Percentiles rank a stretch among this genome's conserved stretches.
phyloP scores from a whole-genome alignment of 2,797 vertebrate species.

The Antrozous pallidus region DNA sequence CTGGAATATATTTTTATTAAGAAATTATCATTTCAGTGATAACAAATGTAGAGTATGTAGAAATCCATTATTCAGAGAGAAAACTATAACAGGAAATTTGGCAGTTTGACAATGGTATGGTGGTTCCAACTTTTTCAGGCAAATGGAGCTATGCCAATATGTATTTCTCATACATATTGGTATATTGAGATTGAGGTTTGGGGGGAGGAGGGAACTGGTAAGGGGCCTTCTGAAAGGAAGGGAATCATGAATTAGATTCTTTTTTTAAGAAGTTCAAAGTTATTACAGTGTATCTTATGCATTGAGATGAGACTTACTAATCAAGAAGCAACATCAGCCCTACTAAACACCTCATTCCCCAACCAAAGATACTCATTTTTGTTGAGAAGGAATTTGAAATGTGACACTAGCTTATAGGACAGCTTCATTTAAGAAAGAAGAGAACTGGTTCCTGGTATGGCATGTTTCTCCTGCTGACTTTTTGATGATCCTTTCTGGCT shows the following conservation, averaged over 20 bases:
- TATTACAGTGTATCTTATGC: not conserved
- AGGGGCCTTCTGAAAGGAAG: not conserved
- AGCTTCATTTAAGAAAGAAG: not conserved
- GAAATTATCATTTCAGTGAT: not conserved
- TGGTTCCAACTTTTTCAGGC: not conserved
- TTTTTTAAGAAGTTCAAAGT: slow-evolving; percentile 19
- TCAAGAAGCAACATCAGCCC: not conserved
- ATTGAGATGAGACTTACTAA: not conserved
- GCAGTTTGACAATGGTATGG: not conserved
- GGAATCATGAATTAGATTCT: not conserved
- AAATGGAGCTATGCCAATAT: not conserved
- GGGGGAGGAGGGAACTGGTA: not conserved
- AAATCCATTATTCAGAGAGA: not conserved
- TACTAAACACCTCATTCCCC: not conserved
- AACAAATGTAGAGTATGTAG: not conserved
- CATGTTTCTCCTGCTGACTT: not conserved
- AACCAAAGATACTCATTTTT: not conserved
- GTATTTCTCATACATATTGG: not conserved
- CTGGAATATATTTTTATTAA: not conserved
- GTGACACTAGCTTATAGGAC: not conserved
- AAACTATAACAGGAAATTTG: not conserved
- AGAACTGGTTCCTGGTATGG: not conserved
- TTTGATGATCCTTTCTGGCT: slow-evolving; percentile 1
- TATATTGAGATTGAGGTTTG: not conserved
- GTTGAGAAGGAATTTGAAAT: slow-evolving; percentile 11